Percentiles rank a stretch among this genome's conserved stretches.
Evolutionary conservation across 2,797 vertebrate genomes (phyloP).

Genomic region (Etheostoma nigrum): DNA sequence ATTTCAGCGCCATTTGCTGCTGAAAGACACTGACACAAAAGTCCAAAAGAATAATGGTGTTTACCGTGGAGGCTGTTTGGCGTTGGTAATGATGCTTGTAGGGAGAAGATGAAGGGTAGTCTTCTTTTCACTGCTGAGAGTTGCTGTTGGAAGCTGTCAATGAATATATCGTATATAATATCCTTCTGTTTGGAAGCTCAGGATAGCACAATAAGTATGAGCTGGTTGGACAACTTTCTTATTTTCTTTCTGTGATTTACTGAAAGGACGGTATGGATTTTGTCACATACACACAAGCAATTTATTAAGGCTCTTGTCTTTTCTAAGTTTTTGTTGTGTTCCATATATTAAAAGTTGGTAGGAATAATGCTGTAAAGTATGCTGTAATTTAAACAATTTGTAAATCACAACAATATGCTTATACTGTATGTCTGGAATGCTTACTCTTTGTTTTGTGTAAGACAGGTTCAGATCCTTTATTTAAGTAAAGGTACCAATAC

Average conservation of each 20-base stretch:
- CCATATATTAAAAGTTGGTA: not conserved
- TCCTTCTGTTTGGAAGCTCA: conserved; percentile 13
- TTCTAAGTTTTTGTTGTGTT: not conserved
- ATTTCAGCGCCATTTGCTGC: conserved; percentile 26
- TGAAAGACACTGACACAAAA: conserved; percentile 29
- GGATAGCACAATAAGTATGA: not conserved
- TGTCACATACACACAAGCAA: not conserved
- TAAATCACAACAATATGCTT: not conserved
- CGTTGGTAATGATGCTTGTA: conserved; percentile 32
- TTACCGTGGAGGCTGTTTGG: conserved; percentile 33
- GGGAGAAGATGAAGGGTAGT: conserved; percentile 41
- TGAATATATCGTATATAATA: conserved; percentile 42
- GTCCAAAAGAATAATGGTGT: conserved; percentile 26
- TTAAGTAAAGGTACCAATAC: not conserved
- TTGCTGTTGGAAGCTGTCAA: conserved; percentile 26
- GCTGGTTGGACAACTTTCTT: not conserved
- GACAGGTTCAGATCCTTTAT: not conserved
- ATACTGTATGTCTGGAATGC: not conserved
- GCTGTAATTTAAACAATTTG: too few species aligned
- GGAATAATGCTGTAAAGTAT: not conserved
- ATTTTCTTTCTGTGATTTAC: conserved; percentile 17
- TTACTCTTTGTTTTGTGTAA: not conserved
- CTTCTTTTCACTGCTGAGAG: conserved; percentile 11
- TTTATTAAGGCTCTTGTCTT: too few species aligned
- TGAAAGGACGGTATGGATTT: conserved; percentile 11